A percentile compares a stretch with the other conserved stretches of the same genome.
phyloP scores from a whole-genome alignment of 2,113 vertebrate species.

The Daphoenositta chrysoptera region DNA sequence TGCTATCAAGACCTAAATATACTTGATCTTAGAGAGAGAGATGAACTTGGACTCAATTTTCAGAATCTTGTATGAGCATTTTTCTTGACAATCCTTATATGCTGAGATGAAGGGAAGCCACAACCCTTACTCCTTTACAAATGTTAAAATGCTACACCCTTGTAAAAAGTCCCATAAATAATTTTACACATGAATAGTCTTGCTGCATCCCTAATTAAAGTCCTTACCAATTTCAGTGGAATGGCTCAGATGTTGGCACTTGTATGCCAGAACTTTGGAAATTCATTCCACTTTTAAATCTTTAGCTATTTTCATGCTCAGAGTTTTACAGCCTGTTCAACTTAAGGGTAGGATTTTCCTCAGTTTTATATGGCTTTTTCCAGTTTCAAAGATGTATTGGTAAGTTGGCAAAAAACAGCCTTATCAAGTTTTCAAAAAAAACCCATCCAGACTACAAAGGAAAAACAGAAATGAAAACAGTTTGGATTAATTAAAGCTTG shows the following conservation, averaged over 20 bases:
- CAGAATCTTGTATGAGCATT: not conserved
- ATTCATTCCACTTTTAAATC: not conserved
- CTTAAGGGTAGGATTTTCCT: not conserved
- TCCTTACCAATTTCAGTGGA: not conserved
- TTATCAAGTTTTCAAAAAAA: not conserved
- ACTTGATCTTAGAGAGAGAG: not conserved
- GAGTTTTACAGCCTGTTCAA: not conserved
- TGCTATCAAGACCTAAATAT: not conserved
- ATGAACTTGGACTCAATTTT: not conserved
- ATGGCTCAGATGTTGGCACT: not conserved
- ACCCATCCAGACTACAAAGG: not conserved
- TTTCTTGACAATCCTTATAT: not conserved
- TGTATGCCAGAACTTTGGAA: not conserved
- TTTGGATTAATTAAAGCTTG: not conserved
- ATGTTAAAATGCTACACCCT: not conserved
- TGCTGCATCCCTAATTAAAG: not conserved
- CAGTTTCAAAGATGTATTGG: not conserved
- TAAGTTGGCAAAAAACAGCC: not conserved
- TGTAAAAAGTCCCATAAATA: not conserved
- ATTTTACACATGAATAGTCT: not conserved
- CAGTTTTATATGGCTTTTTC: not conserved
- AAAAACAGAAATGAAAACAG: not conserved
- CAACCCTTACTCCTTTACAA: not conserved
- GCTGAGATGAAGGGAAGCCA: not conserved
- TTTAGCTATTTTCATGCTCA: not conserved